Base-by-base conservation (phyloP, 1,140 invertebrate genomes). In the Aphaenogaster ashmeadi region DNA sequence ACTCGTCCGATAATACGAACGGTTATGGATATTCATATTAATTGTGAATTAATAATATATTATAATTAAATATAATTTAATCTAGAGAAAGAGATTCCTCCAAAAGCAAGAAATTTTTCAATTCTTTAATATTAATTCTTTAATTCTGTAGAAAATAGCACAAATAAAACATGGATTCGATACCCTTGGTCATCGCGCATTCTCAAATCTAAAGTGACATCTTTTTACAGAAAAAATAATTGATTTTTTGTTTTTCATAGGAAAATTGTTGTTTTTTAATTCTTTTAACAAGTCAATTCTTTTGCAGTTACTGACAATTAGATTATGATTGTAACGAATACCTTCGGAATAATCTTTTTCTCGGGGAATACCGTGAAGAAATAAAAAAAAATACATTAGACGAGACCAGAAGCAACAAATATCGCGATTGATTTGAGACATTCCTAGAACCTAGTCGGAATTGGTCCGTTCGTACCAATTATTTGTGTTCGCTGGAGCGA, bases 401-500 rank as follows among this genome's bases (percentile, higher is more conserved):
- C 7, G 9, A 47, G 47, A 18, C 8, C 27, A 47, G 38, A 15
- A 72, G 79, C 79, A 83, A 83, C 79, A 72, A 54, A 41, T 83
- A 83, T 21, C 18, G 27, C n/a, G 41, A 72, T 72, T 83, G 52
- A 72, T 72, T 58, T 21, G 21, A 58, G 79, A 72, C 52, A 21
- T 72, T 83, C 27, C 52, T 47, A 44, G 77, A 50, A 50, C 2
- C 11, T n/a, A 21, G n/a, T 67, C 38, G 64, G 21, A 81, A 33
- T 36, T 74, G 47, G 11, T 15, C 52, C 38, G 27, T 54, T 69
- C 13, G 11, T 15, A 27, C 36, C 69, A 54, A 87, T 86, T 87
- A 84, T 89, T 89, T 74, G 36, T 72, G 56, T 18, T 67, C 74
- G 67, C 64, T 88, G 72, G 33, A 44, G 50, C 79, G 79, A 66